Evolutionary conservation across 2,797 vertebrate species (phyloP).

Genomic region (Cercopithecus neglectus): DNA sequence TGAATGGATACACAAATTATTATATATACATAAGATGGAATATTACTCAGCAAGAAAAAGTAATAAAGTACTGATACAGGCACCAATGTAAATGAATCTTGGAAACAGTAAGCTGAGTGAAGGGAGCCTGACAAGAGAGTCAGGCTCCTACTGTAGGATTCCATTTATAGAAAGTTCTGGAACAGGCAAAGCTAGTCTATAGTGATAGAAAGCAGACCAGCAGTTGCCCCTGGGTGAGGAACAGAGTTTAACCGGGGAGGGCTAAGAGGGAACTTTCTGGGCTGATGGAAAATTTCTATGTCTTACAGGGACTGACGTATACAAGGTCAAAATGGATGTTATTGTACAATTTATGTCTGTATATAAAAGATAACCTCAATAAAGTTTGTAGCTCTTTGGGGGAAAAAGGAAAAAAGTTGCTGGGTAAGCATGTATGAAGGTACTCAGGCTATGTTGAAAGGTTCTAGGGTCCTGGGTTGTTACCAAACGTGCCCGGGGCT

Average conservation of each 20-base stretch:
- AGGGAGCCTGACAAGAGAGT: background rate
- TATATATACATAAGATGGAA: background rate
- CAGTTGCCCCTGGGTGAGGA: background rate
- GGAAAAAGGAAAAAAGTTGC: background rate
- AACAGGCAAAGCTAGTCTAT: background rate
- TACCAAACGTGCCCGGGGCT: background rate
- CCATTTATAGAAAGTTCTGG: background rate
- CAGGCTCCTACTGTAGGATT: background rate
- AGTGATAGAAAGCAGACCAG: background rate
- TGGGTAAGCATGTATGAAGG: background rate
- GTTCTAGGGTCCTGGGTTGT: background rate
- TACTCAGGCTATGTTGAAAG: background rate
- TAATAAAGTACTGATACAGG: background rate
- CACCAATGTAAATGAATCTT: background rate
- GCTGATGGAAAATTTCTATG: background rate
- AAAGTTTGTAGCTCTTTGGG: background rate
- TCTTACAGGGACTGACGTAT: background rate
- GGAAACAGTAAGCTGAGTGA: background rate
- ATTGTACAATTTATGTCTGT: background rate
- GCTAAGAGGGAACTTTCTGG: background rate
- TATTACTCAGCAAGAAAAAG: background rate
- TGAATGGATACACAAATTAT: background rate
- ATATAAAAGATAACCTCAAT: background rate
- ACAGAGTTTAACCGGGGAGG: background rate
- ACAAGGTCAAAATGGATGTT: background rate